Conservation (phyloP, 2,797 vertebrate genomes). For the Gorsachius magnificus region DNA sequence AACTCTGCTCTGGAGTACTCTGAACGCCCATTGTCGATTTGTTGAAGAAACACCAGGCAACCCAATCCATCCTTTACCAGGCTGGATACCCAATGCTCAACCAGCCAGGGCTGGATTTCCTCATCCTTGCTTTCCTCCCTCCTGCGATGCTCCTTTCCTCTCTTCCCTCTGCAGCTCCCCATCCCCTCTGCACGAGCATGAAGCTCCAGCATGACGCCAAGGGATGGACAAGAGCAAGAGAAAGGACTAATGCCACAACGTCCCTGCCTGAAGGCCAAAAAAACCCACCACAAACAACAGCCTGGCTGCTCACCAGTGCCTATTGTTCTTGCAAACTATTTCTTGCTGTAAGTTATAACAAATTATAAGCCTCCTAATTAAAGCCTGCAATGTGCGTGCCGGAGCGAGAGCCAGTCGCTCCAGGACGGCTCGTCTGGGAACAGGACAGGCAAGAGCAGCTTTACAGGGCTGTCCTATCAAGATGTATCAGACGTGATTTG, state of each 20-base stretch:
- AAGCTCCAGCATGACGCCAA: not conserved
- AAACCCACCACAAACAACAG: not conserved
- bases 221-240: not conserved
- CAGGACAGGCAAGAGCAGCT: not conserved
- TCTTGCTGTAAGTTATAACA: not conserved
- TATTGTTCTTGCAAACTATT: not conserved
- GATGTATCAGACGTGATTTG: not conserved
- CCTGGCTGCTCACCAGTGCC: not conserved
- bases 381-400: fast-evolving
- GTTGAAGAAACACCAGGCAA: fast-evolving
- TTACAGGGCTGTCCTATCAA: not conserved
- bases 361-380: not conserved
- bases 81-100: not conserved
- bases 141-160: not conserved
- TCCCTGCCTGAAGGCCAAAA: not conserved
- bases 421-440: not conserved
- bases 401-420: not conserved
- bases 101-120: not conserved
- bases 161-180: not conserved
- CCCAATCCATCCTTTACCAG: fast-evolving
- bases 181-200: not conserved
- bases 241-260: not conserved
- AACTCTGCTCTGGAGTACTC: not conserved
- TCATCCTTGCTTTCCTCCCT: not conserved
- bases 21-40: fast-evolving